Evolutionary conservation across 2,113 vertebrate genomes (phyloP).

Genomic region (Heptranchias perlo): DNA sequence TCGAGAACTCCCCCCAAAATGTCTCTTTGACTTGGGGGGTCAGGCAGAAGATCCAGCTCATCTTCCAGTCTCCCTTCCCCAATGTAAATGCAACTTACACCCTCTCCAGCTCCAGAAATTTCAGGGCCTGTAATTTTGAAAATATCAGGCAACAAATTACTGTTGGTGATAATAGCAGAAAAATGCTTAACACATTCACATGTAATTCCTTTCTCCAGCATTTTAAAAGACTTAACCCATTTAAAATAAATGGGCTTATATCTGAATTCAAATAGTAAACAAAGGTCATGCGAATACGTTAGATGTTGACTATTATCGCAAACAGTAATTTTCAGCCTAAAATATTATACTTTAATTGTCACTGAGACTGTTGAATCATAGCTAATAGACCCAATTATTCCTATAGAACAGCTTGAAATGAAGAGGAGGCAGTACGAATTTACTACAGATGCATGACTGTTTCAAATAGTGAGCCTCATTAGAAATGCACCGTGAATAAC

Average conservation of each 20-base stretch:
- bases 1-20: too few relatives aligned
- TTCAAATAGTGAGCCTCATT: neutral
- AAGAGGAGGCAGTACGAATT: neutral
- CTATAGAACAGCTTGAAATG: neutral
- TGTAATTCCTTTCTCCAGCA: neutral
- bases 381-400: constrained; percentile 14
- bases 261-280: neutral
- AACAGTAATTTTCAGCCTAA: neutral
- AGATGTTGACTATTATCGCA: neutral
- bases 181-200: neutral
- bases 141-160: neutral
- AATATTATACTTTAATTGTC: constrained; percentile 5
- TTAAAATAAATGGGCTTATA: neutral
- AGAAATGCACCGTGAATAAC: neutral
- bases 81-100: neutral
- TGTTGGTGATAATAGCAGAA: neutral
- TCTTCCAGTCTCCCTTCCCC: neutral
- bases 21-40: neutral
- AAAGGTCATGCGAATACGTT: neutral
- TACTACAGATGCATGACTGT: neutral
- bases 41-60: neutral
- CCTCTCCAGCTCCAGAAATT: neutral
- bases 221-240: neutral
- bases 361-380: neutral
- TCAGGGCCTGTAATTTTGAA: neutral